Evolutionary conservation across 2,888 invertebrate genomes (phyloP), one percentile per base, ranked within the genome.

Genomic region (Ochropacha duplaris): DNA sequence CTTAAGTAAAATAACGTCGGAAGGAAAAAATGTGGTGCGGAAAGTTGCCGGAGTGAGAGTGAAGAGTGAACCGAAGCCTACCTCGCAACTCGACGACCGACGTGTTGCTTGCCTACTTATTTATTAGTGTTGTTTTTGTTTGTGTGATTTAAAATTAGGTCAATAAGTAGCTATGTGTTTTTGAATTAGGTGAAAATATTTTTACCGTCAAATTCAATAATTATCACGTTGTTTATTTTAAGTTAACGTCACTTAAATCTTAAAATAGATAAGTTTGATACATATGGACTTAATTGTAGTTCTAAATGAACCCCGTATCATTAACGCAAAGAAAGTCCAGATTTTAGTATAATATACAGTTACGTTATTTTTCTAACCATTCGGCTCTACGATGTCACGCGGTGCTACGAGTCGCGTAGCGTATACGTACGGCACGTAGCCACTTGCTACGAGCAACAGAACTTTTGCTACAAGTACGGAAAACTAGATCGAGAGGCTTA

Each of bases 1-100:
- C 91, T 91, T 92, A 90, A 91, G 92, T 92, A 91, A 92, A 92
- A 92, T 91, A 91, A 90, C 88, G 90, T 79, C 75, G 85, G 77
- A 31, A 22, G 77, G 86, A 90, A 91, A 90, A 91, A 91, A 88
- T 83, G 86, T 84, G 80, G 83, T 76, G 72, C 77, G 81, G 83
- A 84, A 89, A 87, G 78, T 88, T 88, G 73, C 72, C 59, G 71
- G 71, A 87, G 88, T 81, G 90, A 90, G 84, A 91, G 91, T 91
- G 91, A 90, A 91, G 91, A 90, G 91, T 91, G 91, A 90, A 91
- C 90, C 90, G 91, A 90, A 90, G 82, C 77, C 78, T 76, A 74
- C 75, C 44, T 44, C 68, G 72, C 66, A 76, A 74, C 76, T 72
- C 68, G 69, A 71, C 66, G 57, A 75, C 72, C 68, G 69, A 71